A percentile compares a stretch with the other conserved stretches of the same genome.
phyloP scores from a whole-genome alignment of 2,888 invertebrate genomes.

The Leucoptera coffeella region DNA sequence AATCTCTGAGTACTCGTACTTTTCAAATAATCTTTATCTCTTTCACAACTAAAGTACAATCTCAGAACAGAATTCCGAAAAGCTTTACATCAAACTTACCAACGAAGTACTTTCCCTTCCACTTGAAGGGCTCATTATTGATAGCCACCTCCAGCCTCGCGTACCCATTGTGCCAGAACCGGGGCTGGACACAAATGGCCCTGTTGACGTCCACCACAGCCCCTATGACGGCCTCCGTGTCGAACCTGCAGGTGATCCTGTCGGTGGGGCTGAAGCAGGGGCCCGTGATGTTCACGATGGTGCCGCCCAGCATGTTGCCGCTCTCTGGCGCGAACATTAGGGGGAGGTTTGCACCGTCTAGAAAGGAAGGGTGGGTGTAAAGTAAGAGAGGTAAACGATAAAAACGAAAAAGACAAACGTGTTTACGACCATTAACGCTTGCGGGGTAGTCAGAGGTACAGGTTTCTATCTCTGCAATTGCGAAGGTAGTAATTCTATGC shows the following conservation, averaged over 20 bases:
- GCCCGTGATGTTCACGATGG: conserved; percentile 92
- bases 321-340: conserved; percentile 90
- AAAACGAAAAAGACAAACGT: no score
- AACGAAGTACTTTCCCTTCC: conserved; percentile 87
- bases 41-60: no score
- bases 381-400: no score
- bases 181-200: conserved; percentile 86
- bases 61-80: no score
- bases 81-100: conserved; percentile 70
- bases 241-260: conserved; percentile 78
- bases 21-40: no score
- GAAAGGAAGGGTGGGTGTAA: no score
- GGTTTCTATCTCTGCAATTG: no score
- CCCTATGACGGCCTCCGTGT: conserved; percentile 72
- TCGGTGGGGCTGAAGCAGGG: conserved; percentile 80
- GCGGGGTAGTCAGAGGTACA: no score
- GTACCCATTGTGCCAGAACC: conserved; percentile 81
- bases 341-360: conserved; percentile 75
- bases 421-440: no score
- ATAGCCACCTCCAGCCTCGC: conserved; percentile 81
- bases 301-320: conserved; percentile 96
- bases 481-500: no score
- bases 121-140: conserved; percentile 76
- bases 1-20: no score
- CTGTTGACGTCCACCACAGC: conserved; percentile 73